Conservation (phyloP, 2,888 invertebrate genomes). For the Thereva nobilitata region DNA sequence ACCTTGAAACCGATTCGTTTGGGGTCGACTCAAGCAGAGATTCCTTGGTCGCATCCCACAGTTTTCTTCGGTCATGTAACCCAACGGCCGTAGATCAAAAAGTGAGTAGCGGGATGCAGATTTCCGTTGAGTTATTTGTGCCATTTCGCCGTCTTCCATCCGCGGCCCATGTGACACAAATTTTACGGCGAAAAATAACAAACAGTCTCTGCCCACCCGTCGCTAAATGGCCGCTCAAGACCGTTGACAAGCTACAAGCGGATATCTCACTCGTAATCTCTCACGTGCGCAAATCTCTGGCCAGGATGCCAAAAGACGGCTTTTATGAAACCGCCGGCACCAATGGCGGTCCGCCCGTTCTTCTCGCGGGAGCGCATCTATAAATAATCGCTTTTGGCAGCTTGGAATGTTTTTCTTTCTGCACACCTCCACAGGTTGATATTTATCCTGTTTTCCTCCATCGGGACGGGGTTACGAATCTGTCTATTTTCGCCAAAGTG, state of each 20-base stretch:
- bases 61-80: too few species aligned
- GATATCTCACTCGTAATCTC: slow-evolving; percentile 23
- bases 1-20: too few species aligned
- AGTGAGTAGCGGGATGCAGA: too few species aligned
- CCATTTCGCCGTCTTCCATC: too few species aligned
- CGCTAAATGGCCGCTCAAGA: slow-evolving; percentile 7
- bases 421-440: slow-evolving; percentile 33
- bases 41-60: too few species aligned
- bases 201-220: slow-evolving; percentile 9
- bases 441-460: slow-evolving; percentile 29
- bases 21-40: too few species aligned
- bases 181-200: slow-evolving; percentile 12
- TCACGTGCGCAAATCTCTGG: slow-evolving; percentile 15
- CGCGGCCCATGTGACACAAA: too few species aligned
- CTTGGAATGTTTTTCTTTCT: slow-evolving; percentile 26
- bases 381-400: slow-evolving; percentile 31
- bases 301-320: slow-evolving; percentile 1
- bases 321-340: slow-evolving; percentile 22
- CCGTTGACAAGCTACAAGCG: slow-evolving; percentile 9
- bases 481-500: slow-evolving; percentile 21
- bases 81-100: too few species aligned
- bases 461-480: slow-evolving; percentile 15
- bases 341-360: slow-evolving; percentile 15
- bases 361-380: slow-evolving; percentile 9
- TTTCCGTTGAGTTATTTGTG: too few species aligned